Evolutionary conservation across 2,113 vertebrate genomes (phyloP).

Genomic region (Strigops habroptila): DNA sequence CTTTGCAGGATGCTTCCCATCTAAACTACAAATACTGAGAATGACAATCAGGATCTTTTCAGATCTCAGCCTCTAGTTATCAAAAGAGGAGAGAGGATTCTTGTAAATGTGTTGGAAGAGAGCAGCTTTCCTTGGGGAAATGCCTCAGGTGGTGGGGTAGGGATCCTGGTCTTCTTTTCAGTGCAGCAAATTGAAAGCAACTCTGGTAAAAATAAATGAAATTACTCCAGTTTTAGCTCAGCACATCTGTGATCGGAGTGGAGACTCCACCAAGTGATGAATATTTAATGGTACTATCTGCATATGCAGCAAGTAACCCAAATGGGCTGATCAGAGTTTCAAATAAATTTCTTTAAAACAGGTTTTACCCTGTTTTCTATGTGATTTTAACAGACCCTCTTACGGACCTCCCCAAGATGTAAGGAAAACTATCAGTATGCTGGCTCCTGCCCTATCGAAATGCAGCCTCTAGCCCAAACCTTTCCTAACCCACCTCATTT

Average conservation of each 20-base stretch:
- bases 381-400: background rate
- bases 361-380: background rate
- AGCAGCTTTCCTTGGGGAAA: background rate
- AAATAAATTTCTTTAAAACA: background rate
- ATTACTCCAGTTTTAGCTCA: constrained; percentile 7
- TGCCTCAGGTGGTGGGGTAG: background rate
- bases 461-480: background rate
- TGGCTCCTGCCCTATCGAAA: background rate
- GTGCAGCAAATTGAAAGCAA: background rate
- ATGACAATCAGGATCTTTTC: background rate
- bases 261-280: background rate
- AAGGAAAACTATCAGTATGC: background rate
- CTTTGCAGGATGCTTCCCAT: background rate
- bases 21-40: background rate
- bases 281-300: constrained; percentile 10
- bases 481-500: background rate
- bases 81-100: background rate
- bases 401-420: background rate
- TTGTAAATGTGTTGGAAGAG: background rate
- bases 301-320: background rate
- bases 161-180: background rate
- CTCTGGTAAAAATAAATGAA: background rate
- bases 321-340: background rate
- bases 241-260: background rate
- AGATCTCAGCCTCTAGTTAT: background rate